Evolutionary conservation across 2,888 invertebrate genomes (phyloP).

Genomic region (Brachypterus glaber): DNA sequence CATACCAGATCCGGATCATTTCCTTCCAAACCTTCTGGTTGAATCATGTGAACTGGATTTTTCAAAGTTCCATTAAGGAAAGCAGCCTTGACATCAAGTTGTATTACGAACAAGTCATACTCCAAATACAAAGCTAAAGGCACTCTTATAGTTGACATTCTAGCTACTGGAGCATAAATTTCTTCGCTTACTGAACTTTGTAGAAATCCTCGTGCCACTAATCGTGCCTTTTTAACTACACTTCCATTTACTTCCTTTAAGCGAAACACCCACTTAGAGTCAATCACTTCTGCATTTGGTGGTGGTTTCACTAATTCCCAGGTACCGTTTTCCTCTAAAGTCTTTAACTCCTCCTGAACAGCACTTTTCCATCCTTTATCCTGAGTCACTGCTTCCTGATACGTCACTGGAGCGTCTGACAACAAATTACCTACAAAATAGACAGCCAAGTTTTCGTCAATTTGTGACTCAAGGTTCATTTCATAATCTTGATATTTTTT

Average conservation of each 20-base stretch:
- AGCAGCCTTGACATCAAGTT: slow-evolving; percentile 17
- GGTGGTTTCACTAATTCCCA: slow-evolving; percentile 18
- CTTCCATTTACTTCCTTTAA: slow-evolving; percentile 16
- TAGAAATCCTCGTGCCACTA: slow-evolving; percentile 22
- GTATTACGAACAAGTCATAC: slow-evolving; percentile 13
- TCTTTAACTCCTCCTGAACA: slow-evolving; percentile 16
- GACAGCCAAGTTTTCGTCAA: slow-evolving; percentile 9
- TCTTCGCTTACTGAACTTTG: slow-evolving; percentile 16
- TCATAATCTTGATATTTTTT: slow-evolving; percentile 14
- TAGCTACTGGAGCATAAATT: slow-evolving; percentile 21
- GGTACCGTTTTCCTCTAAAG: slow-evolving; percentile 17
- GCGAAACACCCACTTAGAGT: slow-evolving; percentile 20
- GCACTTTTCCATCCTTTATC: slow-evolving; percentile 17
- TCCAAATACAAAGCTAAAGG: slow-evolving; percentile 16
- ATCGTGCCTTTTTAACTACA: slow-evolving; percentile 16
- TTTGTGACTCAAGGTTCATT: slow-evolving; percentile 7
- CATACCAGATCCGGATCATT: slow-evolving; percentile 1
- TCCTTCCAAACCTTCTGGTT: slow-evolving; percentile 2
- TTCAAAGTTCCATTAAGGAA: too few species aligned
- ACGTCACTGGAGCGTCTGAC: slow-evolving; percentile 17
- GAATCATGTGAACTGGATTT: too few species aligned
- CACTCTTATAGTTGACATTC: slow-evolving; percentile 20
- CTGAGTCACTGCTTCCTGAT: slow-evolving; percentile 12
- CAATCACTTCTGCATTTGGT: slow-evolving; percentile 16
- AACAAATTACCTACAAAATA: slow-evolving; percentile 13